Base-by-base conservation (phyloP, 2,113 vertebrate species). In the Phainopepla nitens region DNA sequence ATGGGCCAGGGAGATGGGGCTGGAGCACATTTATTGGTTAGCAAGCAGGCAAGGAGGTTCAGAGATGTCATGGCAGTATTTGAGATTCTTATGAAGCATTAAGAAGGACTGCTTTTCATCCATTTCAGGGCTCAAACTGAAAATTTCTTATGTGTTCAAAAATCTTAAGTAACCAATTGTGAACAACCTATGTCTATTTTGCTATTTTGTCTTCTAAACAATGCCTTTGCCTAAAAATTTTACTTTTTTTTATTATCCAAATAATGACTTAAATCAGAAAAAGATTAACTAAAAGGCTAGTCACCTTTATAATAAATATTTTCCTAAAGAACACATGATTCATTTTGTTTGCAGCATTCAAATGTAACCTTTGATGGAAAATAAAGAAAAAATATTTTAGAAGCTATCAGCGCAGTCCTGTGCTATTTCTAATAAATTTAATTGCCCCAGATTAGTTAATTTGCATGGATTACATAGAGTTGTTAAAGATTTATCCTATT, bases 201-300 rank as follows among this genome's bases (percentile, higher is more conserved):
- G 6, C 50, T 73, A 3, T 92, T 85, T 82, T 53, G 6, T 50
- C 19, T 65, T 71, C 33, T 82, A 42, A 80, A 80, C 72, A 87
- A 75, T 51, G 5, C 5, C 9, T 71, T 51, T 73, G 12, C 24
- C 62, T 75, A 62, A 77, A 82, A 84, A 19, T 11, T 45, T 45
- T 69, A 10, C 86, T 72, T 79, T 96, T 96, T 95, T 81, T 57
- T 56, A 14, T 62, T 93, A 53, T 88, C 12, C 44, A 85, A 95
- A 80, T 83, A 90, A 72, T 71, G 5, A 76, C 44, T 90, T 96
- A 84, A 96, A 77, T 85, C 47, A 71, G n/a, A 75, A 50, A 56
- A 69, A 66, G 21, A 27, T 87, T 89, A 60, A 62, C 15, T 58
- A 24, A 72, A 73, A 77, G 60, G 50, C 41, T 73, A 61, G 22